Percentiles rank a stretch among this genome's conserved stretches.
These are phyloP conservation scores for Chionoecetes opilio DNA, from an alignment of 1,140 invertebrate genomes.

Conservation along the genomic window DNA sequence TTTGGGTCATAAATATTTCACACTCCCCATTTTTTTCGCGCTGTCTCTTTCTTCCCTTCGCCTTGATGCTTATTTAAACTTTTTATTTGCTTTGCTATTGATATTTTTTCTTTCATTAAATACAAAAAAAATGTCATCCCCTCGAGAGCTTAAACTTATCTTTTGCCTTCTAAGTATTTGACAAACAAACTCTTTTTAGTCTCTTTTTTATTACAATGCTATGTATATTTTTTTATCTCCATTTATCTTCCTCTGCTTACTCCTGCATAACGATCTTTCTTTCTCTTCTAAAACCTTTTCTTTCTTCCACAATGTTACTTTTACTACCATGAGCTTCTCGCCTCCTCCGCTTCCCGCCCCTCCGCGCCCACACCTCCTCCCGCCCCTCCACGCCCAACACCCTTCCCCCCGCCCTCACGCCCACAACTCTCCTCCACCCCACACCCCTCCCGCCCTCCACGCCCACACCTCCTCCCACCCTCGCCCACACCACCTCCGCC, in stretches of 20 bases:
- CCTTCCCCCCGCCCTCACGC: too few relatives aligned
- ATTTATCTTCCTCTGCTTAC: not conserved
- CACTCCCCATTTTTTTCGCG: not conserved
- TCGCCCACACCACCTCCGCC: too few relatives aligned
- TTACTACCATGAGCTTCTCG: too few relatives aligned
- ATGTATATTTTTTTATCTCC: not conserved
- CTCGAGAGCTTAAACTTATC: not conserved
- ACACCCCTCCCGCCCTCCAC: too few relatives aligned
- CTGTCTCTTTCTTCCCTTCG: not conserved
- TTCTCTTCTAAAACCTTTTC: too few relatives aligned
- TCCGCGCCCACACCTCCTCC: not conserved
- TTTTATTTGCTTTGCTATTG: not conserved
- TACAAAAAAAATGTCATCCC: too few relatives aligned
- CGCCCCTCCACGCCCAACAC: too few relatives aligned
- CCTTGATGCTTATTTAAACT: too few relatives aligned
- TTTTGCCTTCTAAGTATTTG: not conserved
- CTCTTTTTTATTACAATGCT: not conserved
- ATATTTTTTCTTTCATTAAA: not conserved
- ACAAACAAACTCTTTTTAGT: not conserved
- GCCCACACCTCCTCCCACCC: too few relatives aligned
- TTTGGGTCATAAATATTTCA: not conserved
- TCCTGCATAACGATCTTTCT: too few relatives aligned
- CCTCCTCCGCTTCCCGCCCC: not conserved
- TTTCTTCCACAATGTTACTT: too few relatives aligned
- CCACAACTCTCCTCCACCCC: too few relatives aligned